Evolutionary conservation across 1,140 invertebrate genomes (phyloP), one percentile per base, ranked within the genome.

Genomic region (Zelostemma sp.): DNA sequence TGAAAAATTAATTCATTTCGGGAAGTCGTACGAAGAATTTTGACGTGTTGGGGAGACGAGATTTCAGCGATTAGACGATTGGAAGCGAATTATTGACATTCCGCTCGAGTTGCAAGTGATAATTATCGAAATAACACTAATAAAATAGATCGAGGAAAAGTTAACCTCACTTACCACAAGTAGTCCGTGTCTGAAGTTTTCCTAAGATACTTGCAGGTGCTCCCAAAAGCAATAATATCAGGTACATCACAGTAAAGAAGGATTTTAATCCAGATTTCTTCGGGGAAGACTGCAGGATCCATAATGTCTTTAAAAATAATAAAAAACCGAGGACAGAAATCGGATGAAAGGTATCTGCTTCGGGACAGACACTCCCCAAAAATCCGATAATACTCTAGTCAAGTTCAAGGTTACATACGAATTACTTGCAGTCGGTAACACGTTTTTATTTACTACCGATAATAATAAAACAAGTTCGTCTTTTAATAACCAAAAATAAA

Each of bases 261-360:
- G 58, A 86, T 86, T 74, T 85, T 85, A 31, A 86, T 85, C 85
- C 85, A 86, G 68, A 86, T 85, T 70, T 86, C 85, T 51, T 86
- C 83, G 16, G 85, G 84, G 54, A 86, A 84, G 21, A 85, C 76
- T 15, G 83, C 78, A 21, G 83, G 82, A 83, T 86, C 85, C 85
- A 86, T 86, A 73, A 71, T 80, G 74, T 67, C 50, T 46, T 71
- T 62, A 80, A 73, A 80, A 76, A 72, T 45, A 49, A 76, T 81
- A 80, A 46, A 77, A 80, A 80, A 80, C 21, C 49, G 59, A 56
- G 28, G 25, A 55, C 15, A 21, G 64, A 73, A 75, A 72, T 61
- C 45, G 59, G 59, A 67, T 65, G 61, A 66, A 71, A 57, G 50
- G 58, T 62, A 68, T 58, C 68, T 72, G 8, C 3, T 25, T 4